Percentiles rank a stretch among this genome's conserved stretches.
Conservation (phyloP, 2,797 vertebrate species). For the Rhinella marina region DNA sequence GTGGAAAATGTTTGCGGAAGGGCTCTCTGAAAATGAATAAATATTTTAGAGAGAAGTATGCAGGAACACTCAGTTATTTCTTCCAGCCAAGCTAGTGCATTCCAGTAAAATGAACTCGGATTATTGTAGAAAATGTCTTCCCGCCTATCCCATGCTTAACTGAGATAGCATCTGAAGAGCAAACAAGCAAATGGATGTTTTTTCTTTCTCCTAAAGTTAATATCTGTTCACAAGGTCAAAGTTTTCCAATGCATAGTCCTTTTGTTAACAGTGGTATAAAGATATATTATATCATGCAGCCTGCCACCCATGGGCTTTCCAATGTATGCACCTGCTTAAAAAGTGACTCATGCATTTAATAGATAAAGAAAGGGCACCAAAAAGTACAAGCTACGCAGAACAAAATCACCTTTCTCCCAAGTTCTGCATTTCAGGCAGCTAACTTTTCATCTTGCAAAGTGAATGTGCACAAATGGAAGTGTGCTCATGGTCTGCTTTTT, state of each 20-base stretch:
- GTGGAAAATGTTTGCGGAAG: constrained; percentile 57
- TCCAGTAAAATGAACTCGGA: constrained; percentile 53
- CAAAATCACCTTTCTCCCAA: constrained; percentile 42
- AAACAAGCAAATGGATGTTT: not conserved
- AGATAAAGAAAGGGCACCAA: constrained; percentile 7
- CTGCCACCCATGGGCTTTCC: constrained; percentile 11
- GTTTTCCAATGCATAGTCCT: not conserved
- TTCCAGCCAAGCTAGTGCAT: constrained; percentile 34
- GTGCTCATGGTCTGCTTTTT: not conserved
- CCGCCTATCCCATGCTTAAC: not conserved
- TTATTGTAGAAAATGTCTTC: constrained; percentile 36
- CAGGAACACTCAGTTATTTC: constrained; percentile 45
- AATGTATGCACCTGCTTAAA: constrained; percentile 31
- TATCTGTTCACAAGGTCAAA: constrained; percentile 34
- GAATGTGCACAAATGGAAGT: not conserved
- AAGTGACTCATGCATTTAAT: constrained; percentile 48
- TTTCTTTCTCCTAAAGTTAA: constrained; percentile 16
- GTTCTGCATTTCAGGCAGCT: not conserved
- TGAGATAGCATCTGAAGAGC: constrained; percentile 25
- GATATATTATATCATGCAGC: not conserved
- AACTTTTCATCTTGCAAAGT: not conserved
- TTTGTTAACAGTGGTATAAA: constrained; percentile 23
- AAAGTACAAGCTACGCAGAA: not conserved
- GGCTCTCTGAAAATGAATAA: constrained; percentile 52
- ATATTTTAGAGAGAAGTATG: constrained; percentile 55